Evolutionary conservation across 2,797 vertebrate species (phyloP).

Genomic region (Echeneis naucrates): DNA sequence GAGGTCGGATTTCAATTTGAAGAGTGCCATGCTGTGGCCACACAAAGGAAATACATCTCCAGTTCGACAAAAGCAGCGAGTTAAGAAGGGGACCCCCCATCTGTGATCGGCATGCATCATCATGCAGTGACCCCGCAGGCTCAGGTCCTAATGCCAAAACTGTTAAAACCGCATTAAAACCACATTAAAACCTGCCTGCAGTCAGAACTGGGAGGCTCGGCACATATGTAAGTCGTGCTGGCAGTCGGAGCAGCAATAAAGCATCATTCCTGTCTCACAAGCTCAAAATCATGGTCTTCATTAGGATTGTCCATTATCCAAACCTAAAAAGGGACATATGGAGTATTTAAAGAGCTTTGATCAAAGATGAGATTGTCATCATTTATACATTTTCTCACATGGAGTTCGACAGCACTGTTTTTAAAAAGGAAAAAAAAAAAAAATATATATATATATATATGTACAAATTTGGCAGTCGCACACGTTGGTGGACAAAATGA

Average conservation of each 20-base stretch:
- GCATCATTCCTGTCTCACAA: slow-evolving; percentile 33
- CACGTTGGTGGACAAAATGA: slow-evolving; percentile 10
- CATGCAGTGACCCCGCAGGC: slow-evolving; percentile 24
- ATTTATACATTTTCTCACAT: neutral
- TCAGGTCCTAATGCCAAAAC: slow-evolving; percentile 23
- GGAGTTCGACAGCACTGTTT: neutral
- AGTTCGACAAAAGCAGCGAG: slow-evolving; percentile 13
- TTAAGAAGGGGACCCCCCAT: slow-evolving; percentile 39
- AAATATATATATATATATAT: too few relatives aligned
- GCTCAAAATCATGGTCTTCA: slow-evolving; percentile 35
- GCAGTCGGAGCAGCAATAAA: slow-evolving; percentile 35
- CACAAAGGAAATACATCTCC: slow-evolving; percentile 58
- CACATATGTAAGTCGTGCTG: slow-evolving; percentile 25
- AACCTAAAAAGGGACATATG: slow-evolving; percentile 13
- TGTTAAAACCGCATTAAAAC: slow-evolving; percentile 47
- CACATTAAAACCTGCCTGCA: slow-evolving; percentile 41
- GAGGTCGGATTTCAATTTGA: slow-evolving; percentile 67
- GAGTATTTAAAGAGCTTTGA: slow-evolving; percentile 13
- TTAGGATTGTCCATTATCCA: slow-evolving; percentile 34
- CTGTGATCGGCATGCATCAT: slow-evolving; percentile 38
- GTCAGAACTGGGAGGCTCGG: slow-evolving; percentile 16
- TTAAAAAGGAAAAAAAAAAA: neutral
- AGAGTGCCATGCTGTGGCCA: slow-evolving; percentile 78
- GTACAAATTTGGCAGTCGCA: neutral
- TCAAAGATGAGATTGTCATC: slow-evolving; percentile 18